Evolutionary conservation across 1,140 invertebrate genomes (phyloP).

Genomic region (Alviniconcha marisindica): DNA sequence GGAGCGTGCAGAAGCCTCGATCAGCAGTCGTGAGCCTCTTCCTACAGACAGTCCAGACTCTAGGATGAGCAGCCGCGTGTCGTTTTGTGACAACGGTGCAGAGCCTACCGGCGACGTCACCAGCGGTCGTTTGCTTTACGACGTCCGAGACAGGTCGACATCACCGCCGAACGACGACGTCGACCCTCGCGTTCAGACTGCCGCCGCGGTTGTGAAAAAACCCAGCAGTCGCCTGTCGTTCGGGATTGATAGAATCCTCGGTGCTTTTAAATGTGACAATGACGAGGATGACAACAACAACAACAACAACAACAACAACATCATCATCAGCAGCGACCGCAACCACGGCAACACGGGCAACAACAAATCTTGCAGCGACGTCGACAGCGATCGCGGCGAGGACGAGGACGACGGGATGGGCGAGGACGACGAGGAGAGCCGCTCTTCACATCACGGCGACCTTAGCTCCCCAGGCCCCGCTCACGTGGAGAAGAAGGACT

Average conservation of each 20-base stretch:
- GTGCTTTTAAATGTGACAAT: background rate
- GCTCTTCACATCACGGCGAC: too few species aligned
- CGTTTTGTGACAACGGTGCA: too few species aligned
- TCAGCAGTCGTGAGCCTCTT: too few species aligned
- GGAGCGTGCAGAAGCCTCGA: too few species aligned
- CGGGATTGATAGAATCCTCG: slow-evolving; percentile 42
- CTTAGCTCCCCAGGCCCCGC: background rate
- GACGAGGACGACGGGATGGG: background rate
- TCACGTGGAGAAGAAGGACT: slow-evolving; percentile 3
- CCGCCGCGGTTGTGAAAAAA: background rate
- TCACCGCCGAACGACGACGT: too few species aligned
- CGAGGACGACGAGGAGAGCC: background rate
- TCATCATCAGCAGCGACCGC: too few species aligned
- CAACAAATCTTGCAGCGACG: slow-evolving; percentile 5
- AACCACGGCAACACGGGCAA: background rate
- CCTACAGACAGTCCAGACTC: too few species aligned
- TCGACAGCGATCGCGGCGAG: background rate
- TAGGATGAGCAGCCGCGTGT: too few species aligned
- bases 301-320: background rate
- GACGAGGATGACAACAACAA: background rate
- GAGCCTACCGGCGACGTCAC: too few species aligned
- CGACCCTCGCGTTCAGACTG: background rate
- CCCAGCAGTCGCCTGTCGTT: slow-evolving; percentile 34
- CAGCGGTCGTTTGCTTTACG: too few species aligned
- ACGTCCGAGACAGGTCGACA: too few species aligned